phyloP scores from a whole-genome alignment of 2,888 invertebrate genomes.

The Oegoconia quadripuncta region DNA sequence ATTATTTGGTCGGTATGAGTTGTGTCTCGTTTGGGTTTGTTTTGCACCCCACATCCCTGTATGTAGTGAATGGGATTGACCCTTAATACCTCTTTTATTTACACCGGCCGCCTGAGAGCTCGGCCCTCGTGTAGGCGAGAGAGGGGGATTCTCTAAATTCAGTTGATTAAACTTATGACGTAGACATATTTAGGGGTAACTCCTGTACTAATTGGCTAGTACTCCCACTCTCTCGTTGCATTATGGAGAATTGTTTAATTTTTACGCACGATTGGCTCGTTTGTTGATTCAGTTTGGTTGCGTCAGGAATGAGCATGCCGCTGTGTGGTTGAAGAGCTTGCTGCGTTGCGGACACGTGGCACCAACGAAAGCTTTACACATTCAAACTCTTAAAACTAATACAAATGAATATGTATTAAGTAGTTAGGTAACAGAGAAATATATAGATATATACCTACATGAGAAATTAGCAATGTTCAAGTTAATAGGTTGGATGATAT shows the following conservation, averaged over 20 bases:
- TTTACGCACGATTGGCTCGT: neutral
- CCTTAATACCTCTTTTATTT: neutral
- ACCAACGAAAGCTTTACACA: too few relatives aligned
- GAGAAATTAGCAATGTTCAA: too few relatives aligned
- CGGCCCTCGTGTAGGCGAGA: neutral
- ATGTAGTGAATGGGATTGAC: constrained; percentile 22
- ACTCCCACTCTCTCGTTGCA: constrained; percentile 1
- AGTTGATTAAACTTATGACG: too few relatives aligned
- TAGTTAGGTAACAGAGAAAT: too few relatives aligned
- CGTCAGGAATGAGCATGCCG: constrained; percentile 20
- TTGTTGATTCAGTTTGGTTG: neutral
- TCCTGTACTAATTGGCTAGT: too few relatives aligned
- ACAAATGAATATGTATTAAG: too few relatives aligned
- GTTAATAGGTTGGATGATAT: too few relatives aligned
- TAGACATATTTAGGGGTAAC: too few relatives aligned
- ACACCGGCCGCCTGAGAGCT: neutral
- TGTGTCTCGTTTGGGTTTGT: constrained; percentile 46
- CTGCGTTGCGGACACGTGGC: constrained; percentile 5
- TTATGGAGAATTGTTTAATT: neutral
- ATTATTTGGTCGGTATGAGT: constrained; percentile 31
- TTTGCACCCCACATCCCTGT: constrained; percentile 51
- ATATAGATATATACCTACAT: too few relatives aligned
- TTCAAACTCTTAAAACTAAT: too few relatives aligned
- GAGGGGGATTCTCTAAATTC: neutral
- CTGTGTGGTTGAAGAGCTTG: constrained; percentile 37